Conservation (phyloP, 1,140 invertebrate genomes). For the Pseudobourletiella spinata region DNA sequence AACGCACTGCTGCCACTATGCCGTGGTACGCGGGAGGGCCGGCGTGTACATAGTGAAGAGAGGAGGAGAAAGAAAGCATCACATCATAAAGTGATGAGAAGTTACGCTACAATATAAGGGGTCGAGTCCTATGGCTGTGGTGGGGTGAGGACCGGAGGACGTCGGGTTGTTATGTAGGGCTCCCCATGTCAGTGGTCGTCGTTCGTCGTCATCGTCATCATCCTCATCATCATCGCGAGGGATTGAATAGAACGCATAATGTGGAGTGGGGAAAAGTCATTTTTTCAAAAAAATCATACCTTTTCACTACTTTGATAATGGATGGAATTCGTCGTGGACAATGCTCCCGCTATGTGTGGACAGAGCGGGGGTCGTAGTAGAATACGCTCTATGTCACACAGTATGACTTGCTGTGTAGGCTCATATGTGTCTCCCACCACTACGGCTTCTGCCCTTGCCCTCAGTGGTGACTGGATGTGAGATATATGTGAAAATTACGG, state of each 20-base stretch:
- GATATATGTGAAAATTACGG: no score
- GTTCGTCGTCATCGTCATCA: no score
- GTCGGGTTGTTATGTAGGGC: background rate
- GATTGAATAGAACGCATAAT: conserved; percentile 9
- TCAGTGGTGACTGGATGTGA: background rate
- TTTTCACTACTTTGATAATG: conserved; percentile 10
- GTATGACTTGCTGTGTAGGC: background rate
- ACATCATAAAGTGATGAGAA: background rate
- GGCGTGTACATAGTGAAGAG: background rate
- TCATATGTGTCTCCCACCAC: background rate
- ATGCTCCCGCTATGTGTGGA: background rate
- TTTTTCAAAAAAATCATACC: conserved; percentile 29
- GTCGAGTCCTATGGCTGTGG: background rate
- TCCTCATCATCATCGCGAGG: background rate
- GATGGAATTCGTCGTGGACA: conserved; percentile 6
- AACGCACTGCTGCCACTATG: no score
- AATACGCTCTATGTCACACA: background rate
- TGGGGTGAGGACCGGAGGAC: background rate
- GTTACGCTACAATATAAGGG: background rate
- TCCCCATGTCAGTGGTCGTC: background rate
- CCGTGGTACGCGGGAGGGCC: background rate
- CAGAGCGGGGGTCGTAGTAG: background rate
- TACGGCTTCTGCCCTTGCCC: background rate
- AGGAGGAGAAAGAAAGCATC: background rate
- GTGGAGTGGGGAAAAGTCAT: conserved; percentile 18